Conservation (phyloP, 2,113 vertebrate genomes). For the Upupa epops region DNA sequence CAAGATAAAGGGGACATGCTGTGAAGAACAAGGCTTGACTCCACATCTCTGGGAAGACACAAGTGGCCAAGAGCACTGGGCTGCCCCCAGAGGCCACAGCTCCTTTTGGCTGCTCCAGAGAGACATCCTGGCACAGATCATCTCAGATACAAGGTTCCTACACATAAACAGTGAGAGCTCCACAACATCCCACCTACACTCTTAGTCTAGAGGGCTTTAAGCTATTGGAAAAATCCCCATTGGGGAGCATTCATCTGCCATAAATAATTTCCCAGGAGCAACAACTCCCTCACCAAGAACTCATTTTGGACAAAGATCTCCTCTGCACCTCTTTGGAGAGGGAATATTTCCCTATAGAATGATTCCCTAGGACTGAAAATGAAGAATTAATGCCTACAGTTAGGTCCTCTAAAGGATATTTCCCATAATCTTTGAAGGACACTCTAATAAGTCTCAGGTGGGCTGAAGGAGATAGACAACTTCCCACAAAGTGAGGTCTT, state of each 20-base stretch:
- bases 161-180: background rate
- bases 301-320: background rate
- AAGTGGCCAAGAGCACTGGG: fast-evolving
- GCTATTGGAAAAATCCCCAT: background rate
- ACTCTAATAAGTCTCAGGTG: background rate
- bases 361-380: background rate
- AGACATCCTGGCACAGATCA: fast-evolving
- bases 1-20: background rate
- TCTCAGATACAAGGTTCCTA: background rate
- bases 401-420: background rate
- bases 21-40: background rate
- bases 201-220: background rate
- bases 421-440: background rate
- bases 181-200: background rate
- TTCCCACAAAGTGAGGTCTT: background rate
- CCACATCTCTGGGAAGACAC: background rate
- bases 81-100: background rate
- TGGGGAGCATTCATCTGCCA: background rate
- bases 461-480: background rate
- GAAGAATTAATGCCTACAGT: background rate
- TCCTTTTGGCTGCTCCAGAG: background rate
- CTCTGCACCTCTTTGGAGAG: background rate
- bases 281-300: background rate
- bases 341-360: background rate
- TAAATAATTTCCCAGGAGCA: background rate